These are phyloP conservation scores for Stylophora pistillata DNA, from an alignment of 64 coral and sea anemone species.

Conservation along the genomic window DNA sequence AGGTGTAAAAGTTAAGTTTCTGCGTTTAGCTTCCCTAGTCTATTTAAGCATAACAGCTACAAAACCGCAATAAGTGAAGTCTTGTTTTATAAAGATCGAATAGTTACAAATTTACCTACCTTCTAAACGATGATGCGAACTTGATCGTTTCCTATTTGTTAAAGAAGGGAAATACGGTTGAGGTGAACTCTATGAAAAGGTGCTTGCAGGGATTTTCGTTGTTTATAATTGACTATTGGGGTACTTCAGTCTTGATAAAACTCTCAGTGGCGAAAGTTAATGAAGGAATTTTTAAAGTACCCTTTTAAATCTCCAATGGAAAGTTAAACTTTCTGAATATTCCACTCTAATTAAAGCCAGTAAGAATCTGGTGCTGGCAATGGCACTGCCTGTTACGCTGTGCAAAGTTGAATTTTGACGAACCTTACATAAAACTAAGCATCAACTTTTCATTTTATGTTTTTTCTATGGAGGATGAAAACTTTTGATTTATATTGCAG, in stretches of 20 bases:
- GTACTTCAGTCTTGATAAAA: too few species aligned
- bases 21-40: too few species aligned
- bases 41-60: too few species aligned
- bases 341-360: not conserved
- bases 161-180: not conserved
- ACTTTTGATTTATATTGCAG: too few species aligned
- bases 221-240: too few species aligned
- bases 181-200: not conserved
- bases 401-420: not conserved
- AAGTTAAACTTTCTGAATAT: too few species aligned
- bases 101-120: not conserved
- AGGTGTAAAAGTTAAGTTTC: too few species aligned
- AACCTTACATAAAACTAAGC: not conserved
- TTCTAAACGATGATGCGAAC: conserved; percentile 8
- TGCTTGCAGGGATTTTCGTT: not conserved
- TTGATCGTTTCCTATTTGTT: not conserved
- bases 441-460: not conserved
- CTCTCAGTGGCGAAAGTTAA: too few species aligned
- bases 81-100: not conserved
- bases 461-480: too few species aligned
- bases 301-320: too few species aligned
- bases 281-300: too few species aligned
- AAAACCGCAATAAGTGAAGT: not conserved
- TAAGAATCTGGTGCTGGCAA: not conserved
- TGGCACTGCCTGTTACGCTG: not conserved